Evolutionary conservation across 2,888 invertebrate species (phyloP), one percentile per base, ranked within the genome.

Genomic region (Marronus borbonicus): DNA sequence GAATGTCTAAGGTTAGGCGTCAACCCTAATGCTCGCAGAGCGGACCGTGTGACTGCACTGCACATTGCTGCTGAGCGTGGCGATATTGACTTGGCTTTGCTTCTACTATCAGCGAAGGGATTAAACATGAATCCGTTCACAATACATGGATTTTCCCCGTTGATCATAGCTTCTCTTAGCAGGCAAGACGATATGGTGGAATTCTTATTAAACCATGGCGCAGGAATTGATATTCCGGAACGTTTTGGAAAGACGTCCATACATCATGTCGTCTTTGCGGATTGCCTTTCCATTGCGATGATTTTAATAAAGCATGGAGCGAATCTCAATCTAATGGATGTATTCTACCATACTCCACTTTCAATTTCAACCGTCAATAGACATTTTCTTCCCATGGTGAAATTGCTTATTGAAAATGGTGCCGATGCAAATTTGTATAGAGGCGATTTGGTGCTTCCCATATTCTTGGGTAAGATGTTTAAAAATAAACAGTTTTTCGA

Each of bases 271-370:
- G 81, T 81, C 17, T 75, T 77, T 44, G 24, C 52, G 39, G 66
- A 72, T 20, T 62, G 60, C 12, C 79, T 81, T 17, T 77, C 70
- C 1, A 84, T 87, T 1, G 85, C 89, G 1, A 79, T 81, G 7
- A 28, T 87, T 1, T 86, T 91, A 1, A 78, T 90, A 14, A 74
- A 84, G 2, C 87, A 87, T 44, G 88, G 88, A 3, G 86, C 89
- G 12, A 80, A 85, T 7, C 82, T 88, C 8, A 89, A 88, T 68
- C 80, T 88, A 1, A 88, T 87, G 80, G 90, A 90, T 81, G 85
- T 87, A 55, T 84, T 90, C 49, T 89, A 89, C 36, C 88, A 89
- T 88, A 89, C 90, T n/a, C 90, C 91, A 3, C 86, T 91, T 5
- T 89, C 89, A 0, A 89, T 64, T 87, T 89, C 84, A 80, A 80